Base-by-base conservation (phyloP, 2,888 invertebrate genomes). In the Gibbula magus region DNA sequence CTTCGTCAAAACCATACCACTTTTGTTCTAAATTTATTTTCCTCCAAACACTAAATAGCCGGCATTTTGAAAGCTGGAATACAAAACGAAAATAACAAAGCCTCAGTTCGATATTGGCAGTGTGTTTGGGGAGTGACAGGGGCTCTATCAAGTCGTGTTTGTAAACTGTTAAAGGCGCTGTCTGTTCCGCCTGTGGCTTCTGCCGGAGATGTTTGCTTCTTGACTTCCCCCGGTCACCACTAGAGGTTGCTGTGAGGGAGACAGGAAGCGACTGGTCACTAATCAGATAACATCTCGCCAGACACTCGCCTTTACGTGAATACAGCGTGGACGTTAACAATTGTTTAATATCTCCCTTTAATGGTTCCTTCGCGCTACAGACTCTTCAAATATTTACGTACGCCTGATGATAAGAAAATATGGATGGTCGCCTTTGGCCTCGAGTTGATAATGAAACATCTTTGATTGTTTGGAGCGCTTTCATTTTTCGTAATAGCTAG, bases 21-120 rank as follows among this genome's bases (percentile, higher is more conserved):
- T 25, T 61, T 61, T 61, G 61, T 61, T 61, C 61, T 29, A 25
- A 61, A 61, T 61, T 61, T 61, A 61, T 61, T 61, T 61, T 61
- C 25, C 61, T n/a, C 25, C 61, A 61, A 61, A 61, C 61, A 61
- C 61, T 61, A 25, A 61, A 61, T 61, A 29, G n/a, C 16, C 61
- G 25, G 16, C 61, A 61, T 61, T 61, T 61, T 25, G 61, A 61
- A 29, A 29, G 61, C 13, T 18, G 25, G 16, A 18, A 61, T 13
- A 61, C 61, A 61, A 29, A 29, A 29, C 10, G 61, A 25, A 29
- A 16, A 22, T 25, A 29, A 61, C 61, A 61, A 61, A 29, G 29
- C 29, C n/a, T 61, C 13, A 29, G 61, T 61, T 25, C 61, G 29
- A 61, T 61, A 61, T 61, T 61, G 29, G 25, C 16, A 13, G 5